Percentiles rank a stretch among this genome's conserved stretches.
phyloP scores from a whole-genome alignment of 2,113 vertebrate genomes.

The Chlamydotis undulata region DNA sequence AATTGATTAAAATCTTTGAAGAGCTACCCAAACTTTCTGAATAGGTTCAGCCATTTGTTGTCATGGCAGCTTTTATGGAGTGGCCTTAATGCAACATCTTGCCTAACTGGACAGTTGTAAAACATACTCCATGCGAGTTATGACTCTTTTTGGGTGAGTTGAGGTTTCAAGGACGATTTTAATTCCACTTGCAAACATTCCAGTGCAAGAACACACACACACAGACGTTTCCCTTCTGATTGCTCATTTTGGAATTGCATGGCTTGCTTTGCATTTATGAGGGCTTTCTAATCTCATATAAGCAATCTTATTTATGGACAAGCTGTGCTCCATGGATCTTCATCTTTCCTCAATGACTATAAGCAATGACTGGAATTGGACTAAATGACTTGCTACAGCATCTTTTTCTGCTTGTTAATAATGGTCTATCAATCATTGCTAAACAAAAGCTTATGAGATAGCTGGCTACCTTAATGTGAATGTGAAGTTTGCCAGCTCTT shows the following conservation, averaged over 20 bases:
- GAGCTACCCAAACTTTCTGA: not conserved
- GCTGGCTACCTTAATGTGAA: not conserved
- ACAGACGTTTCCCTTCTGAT: not conserved
- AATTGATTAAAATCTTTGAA: not conserved
- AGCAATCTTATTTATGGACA: not conserved
- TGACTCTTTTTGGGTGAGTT: not conserved
- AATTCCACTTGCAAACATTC: not conserved
- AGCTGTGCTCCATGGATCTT: not conserved
- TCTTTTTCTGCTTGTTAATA: constrained; percentile 17
- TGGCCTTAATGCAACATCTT: not conserved
- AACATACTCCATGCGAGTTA: not conserved
- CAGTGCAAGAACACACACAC: not conserved
- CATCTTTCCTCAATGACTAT: not conserved
- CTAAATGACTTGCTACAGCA: not conserved
- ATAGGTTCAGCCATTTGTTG: not conserved
- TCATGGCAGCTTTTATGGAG: not conserved
- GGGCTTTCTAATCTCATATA: not conserved
- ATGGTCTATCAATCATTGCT: not conserved
- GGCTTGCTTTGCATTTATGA: constrained; percentile 10
- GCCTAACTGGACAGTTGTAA: not conserved
- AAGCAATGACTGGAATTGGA: not conserved
- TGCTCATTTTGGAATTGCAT: not conserved
- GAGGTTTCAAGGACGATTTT: not conserved
- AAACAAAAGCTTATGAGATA: constrained; percentile 10
- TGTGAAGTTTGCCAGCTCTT: constrained; percentile 15